These are phyloP conservation scores for Dioctria linearis DNA, from an alignment of 2,888 invertebrate genomes.

Conservation along the genomic window DNA sequence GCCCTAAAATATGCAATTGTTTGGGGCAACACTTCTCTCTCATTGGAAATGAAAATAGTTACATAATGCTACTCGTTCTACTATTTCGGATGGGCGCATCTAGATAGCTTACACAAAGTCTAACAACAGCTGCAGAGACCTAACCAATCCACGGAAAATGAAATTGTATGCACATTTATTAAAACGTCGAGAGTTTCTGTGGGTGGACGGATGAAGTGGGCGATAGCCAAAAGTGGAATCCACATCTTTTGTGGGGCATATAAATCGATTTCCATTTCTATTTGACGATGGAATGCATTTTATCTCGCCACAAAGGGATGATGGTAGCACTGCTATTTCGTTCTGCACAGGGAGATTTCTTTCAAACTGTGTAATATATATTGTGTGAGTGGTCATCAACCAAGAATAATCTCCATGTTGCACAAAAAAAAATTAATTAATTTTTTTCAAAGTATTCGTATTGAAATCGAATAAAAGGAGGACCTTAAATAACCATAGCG, in stretches of 20 bases:
- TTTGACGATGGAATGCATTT: background rate
- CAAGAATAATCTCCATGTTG: too few species aligned
- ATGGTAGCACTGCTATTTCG: background rate
- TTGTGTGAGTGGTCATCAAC: too few species aligned
- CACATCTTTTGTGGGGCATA: constrained; percentile 2
- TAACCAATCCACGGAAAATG: background rate
- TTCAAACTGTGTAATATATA: too few species aligned
- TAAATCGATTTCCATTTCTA: constrained; percentile 5
- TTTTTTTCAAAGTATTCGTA: too few species aligned
- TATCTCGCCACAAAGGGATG: background rate
- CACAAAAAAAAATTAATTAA: too few species aligned
- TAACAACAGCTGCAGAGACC: background rate
- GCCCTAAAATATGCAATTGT: background rate
- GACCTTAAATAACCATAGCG: too few species aligned
- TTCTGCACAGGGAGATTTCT: too few species aligned
- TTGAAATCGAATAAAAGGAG: too few species aligned
- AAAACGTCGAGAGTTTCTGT: background rate
- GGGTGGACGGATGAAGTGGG: background rate
- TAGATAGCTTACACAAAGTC: background rate
- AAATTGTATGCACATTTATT: background rate
- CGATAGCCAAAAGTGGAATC: background rate
- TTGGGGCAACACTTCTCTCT: too few species aligned
- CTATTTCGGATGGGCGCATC: background rate
- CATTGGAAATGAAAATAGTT: too few species aligned
- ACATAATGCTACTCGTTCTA: too few species aligned